Base-by-base conservation (phyloP, 2,113 vertebrate genomes). In the Andinoacara biseriatus region DNA sequence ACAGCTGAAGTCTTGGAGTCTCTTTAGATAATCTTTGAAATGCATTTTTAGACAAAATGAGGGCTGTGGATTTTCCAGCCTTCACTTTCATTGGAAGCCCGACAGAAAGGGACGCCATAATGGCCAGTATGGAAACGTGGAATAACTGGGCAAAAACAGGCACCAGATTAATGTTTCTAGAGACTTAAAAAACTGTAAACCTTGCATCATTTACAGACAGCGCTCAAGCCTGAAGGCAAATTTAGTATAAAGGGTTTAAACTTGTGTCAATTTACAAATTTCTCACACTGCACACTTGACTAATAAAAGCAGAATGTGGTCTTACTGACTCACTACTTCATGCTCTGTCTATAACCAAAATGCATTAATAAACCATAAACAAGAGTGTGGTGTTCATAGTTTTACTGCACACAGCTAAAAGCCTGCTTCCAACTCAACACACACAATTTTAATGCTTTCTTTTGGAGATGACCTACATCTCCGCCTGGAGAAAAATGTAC, bases 21-120 rank as follows among this genome's bases (percentile, higher is more conserved):
- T 57, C 76, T 61, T 83, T 67, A 76, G 26, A 77, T 83, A n/a
- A 59, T 83, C 74, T 83, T 69, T 38, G 17, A 57, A 67, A 77
- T 38, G 69, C n/a, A 17, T 69, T 67, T 38, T 74, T 82, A 35
- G 22, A 67, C 31, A 26, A 52, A 83, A 59, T 22, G 6, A 67
- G 15, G 35, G 4, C 31, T 26, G 2, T 58, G 60, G 54, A 72
- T 52, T 52, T 31, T 72, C 4, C 46, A 52, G 67, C 46, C 52
- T 72, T 72, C 10, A 33, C 0, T 72, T 72, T 54, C 13, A 72
- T 18, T 31, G 67, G 46, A 72, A 72, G 67, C 46, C 46, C 14
- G 40, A 58, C 1, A 1, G 31, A 40, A 38, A 40, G 54, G n/a
- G 2, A 58, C 1, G 5, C 18, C n/a, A 26, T 58, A 58, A 58